A percentile compares a stretch with the other conserved stretches of the same genome.
phyloP scores from a whole-genome alignment of 2,113 vertebrate species.

The Nestor notabilis region DNA sequence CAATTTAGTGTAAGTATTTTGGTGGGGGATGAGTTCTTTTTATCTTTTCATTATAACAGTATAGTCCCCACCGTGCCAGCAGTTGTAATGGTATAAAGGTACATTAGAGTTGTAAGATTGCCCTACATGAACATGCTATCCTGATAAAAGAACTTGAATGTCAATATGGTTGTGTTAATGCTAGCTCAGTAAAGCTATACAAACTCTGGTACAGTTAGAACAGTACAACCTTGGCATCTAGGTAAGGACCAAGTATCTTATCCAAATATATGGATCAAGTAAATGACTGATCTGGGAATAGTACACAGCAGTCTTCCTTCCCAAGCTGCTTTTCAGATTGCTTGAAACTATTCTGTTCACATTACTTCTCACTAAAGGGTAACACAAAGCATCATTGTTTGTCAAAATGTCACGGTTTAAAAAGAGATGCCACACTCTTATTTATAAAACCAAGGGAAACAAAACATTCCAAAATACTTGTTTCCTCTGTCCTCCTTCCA shows the following conservation, averaged over 20 bases:
- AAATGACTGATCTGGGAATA: constrained; percentile 18
- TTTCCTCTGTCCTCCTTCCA: not conserved
- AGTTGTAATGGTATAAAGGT: constrained; percentile 30
- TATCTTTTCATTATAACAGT: not conserved
- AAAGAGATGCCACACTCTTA: not conserved
- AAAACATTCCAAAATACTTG: not conserved
- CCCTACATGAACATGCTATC: not conserved
- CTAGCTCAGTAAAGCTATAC: not conserved
- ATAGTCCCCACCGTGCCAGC: not conserved
- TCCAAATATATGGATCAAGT: constrained; percentile 14
- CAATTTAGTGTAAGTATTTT: not conserved
- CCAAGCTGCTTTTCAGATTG: not conserved
- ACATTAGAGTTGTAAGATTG: not conserved
- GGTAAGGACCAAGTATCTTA: constrained; percentile 57
- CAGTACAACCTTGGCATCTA: constrained; percentile 14
- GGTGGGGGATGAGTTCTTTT: not conserved
- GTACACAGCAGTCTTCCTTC: constrained; percentile 8
- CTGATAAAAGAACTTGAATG: constrained; percentile 26
- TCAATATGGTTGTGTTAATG: not conserved
- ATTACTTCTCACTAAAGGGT: not conserved
- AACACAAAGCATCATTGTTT: constrained; percentile 39
- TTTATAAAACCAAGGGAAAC: not conserved
- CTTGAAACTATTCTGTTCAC: not conserved
- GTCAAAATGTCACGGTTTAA: constrained; percentile 25
- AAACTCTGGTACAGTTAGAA: not conserved